These are phyloP conservation scores for Therioaphis trifolii DNA, from an alignment of 2,888 invertebrate species.

Conservation along the genomic window DNA sequence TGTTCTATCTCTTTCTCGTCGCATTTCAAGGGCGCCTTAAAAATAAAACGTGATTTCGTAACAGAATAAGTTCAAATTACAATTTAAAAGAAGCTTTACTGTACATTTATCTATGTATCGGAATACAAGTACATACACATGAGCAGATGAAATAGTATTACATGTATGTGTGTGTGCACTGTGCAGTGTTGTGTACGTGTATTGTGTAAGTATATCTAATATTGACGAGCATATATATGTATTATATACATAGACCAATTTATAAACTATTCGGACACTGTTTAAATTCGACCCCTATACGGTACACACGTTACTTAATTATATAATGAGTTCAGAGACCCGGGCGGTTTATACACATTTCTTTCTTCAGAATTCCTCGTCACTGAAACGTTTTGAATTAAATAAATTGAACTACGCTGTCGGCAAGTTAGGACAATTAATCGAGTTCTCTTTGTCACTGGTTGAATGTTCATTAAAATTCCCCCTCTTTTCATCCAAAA, in stretches of 20 bases:
- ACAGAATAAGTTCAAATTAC: neutral
- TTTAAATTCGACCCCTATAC: too few relatives aligned
- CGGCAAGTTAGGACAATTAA: neutral
- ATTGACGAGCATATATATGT: too few relatives aligned
- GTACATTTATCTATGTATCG: neutral
- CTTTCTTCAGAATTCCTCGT: neutral
- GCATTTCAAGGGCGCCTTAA: constrained; percentile 41
- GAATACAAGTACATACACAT: neutral
- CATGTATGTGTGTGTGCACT: neutral
- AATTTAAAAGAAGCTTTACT: too few relatives aligned
- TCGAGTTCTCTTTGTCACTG: neutral
- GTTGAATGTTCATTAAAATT: neutral
- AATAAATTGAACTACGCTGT: neutral
- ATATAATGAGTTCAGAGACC: neutral
- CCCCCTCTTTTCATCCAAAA: neutral
- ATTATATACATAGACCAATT: neutral
- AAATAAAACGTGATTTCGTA: constrained; percentile 40
- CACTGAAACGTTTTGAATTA: constrained; percentile 19
- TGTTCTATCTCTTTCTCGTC: neutral
- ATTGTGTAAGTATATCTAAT: too few relatives aligned
- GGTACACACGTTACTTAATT: too few relatives aligned
- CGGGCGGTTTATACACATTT: neutral
- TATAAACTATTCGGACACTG: too few relatives aligned
- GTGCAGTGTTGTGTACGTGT: neutral
- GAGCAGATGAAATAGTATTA: neutral